A percentile compares a stretch with the other conserved stretches of the same genome.
phyloP scores from a whole-genome alignment of 2,797 vertebrate species.

The Hypotaenidia okinawae region DNA sequence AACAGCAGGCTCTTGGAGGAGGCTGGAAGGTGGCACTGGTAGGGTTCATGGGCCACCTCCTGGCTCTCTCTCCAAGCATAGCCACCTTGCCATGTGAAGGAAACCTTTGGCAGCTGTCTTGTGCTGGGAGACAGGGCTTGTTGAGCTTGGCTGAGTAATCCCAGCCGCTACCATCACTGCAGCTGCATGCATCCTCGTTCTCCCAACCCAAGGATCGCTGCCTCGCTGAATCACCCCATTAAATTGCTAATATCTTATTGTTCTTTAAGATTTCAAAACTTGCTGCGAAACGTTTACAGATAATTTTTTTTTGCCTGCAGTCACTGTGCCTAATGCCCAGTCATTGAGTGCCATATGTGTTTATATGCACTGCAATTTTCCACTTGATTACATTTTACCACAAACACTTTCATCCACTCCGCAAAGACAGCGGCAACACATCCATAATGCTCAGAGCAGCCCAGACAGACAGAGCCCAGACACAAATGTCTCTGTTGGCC shows the following conservation, averaged over 20 bases:
- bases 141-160: conserved; percentile 68
- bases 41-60: conserved; percentile 19
- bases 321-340: conserved; percentile 81
- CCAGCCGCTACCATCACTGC: conserved; percentile 45
- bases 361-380: conserved; percentile 82
- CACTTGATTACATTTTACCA: conserved; percentile 82
- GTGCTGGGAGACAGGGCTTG: conserved; percentile 50
- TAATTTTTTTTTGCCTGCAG: conserved; percentile 80
- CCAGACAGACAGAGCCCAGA: conserved; percentile 56
- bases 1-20: conserved; percentile 42
- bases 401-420: conserved; percentile 76
- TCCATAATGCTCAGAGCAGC: conserved; percentile 72
- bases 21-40: conserved; percentile 29
- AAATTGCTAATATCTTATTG: conserved; percentile 81
- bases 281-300: conserved; percentile 80
- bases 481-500: background rate
- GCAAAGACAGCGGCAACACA: conserved; percentile 74
- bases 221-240: conserved; percentile 78
- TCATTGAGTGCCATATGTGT: conserved; percentile 81
- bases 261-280: conserved; percentile 80
- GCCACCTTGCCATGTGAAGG: conserved; percentile 18
- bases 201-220: conserved; percentile 73
- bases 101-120: conserved; percentile 63
- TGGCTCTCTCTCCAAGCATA: conserved; percentile 29
- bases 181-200: conserved; percentile 72